Evolutionary conservation across 1,140 invertebrate genomes (phyloP), one percentile per base, ranked within the genome.

Genomic region (Cydia strobilella): DNA sequence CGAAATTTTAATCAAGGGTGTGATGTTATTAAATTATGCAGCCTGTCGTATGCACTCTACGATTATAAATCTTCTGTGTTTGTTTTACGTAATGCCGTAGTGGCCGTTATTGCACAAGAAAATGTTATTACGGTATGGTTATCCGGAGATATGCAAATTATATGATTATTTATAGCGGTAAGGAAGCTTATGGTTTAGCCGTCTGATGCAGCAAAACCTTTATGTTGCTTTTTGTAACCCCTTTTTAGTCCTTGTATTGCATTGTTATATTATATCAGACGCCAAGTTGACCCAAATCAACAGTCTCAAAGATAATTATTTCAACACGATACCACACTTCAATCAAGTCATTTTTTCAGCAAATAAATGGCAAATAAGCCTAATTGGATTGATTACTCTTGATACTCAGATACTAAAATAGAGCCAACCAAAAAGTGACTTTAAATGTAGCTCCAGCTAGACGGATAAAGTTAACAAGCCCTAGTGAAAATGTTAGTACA

Each of bases 21-120:
- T 92, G 86, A 89, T 84, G 79, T 90, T 88, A 92, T 91, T 91
- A 90, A 92, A 91, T 91, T 92, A 91, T 92, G 90, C 90, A 90
- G 78, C 77, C 89, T 91, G 90, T 91, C 90, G 80, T 87, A 89
- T 92, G 90, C 90, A 92, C 84, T 90, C 87, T 63, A 80, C 75
- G 78, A 82, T 85, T 85, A 89, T 92, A 92, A 92, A 92, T 92
- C 87, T 86, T 76, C 74, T 65, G 42, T 74, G 81, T 87, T 87
- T 88, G 83, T 83, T 88, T 86, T 35, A 86, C 82, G 82, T 85
- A 80, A 82, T 83, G 81, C 80, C 79, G 65, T 79, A 79, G 74
- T 77, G 75, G 76, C 77, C 73, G 77, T 82, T 80, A 86, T 86
- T 86, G 82, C 75, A 72, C 74, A 78, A 76, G 48, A 74, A 25